Percentiles rank a stretch among this genome's conserved stretches.
Conservation (phyloP, 2,888 invertebrate species). For the Beris morrisii region DNA sequence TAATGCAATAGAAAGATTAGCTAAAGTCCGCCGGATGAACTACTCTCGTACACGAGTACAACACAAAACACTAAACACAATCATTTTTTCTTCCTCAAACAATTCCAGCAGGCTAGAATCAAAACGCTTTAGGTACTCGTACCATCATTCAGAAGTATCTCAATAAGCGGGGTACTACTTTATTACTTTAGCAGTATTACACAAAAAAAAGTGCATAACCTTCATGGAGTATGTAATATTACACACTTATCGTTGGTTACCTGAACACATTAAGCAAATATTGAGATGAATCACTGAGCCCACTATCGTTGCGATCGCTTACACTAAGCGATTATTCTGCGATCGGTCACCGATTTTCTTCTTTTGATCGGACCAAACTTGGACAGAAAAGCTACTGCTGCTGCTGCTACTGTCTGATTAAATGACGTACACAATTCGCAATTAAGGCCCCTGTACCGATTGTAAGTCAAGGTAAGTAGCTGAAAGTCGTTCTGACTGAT, state of each 20-base stretch:
- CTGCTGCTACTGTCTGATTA: constrained; percentile 8
- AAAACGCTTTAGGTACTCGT: too few relatives aligned
- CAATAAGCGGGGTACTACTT: constrained; percentile 3
- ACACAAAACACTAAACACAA: constrained; percentile 6
- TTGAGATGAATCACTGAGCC: constrained; percentile 13
- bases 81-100: neutral
- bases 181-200: neutral
- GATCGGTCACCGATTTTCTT: constrained; percentile 10
- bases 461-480: constrained; percentile 36
- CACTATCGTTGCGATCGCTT: constrained; percentile 9
- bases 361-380: neutral
- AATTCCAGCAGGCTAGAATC: neutral
- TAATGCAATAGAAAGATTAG: too few relatives aligned
- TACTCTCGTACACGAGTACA: constrained; percentile 11
- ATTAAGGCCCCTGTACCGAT: constrained; percentile 30
- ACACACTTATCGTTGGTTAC: neutral
- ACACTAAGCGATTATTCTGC: constrained; percentile 9
- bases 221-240: neutral
- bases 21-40: constrained; percentile 1
- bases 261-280: constrained; percentile 11
- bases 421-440: constrained; percentile 31
- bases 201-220: neutral
- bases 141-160: constrained; percentile 12
- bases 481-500: constrained; percentile 22
- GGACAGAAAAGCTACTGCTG: neutral